A percentile compares a stretch with the other conserved stretches of the same genome.
These are phyloP conservation scores for Porites australiensis DNA, from an alignment of 64 coral and sea anemone species.

Conservation along the genomic window DNA sequence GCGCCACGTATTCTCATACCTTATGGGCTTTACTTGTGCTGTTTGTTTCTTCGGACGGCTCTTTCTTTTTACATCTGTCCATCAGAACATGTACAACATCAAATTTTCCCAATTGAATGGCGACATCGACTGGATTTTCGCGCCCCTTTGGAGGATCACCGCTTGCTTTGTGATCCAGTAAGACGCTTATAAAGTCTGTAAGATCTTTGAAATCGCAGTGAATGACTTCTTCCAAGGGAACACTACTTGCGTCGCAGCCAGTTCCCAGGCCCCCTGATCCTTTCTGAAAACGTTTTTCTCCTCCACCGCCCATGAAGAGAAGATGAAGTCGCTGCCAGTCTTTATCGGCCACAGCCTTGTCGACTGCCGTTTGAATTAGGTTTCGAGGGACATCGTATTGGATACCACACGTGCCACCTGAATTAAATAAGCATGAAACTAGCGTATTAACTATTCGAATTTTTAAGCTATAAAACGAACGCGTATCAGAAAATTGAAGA, in stretches of 20 bases:
- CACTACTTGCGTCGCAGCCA: constrained; percentile 46
- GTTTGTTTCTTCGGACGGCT: background rate
- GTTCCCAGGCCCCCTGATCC: constrained; percentile 26
- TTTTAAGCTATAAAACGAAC: too few species aligned
- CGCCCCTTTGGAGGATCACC: background rate
- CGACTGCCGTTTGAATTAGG: constrained; percentile 10
- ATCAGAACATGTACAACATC: constrained; percentile 13
- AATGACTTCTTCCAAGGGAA: constrained; percentile 21
- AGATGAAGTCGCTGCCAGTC: constrained; percentile 56
- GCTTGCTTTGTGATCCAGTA: constrained; percentile 43
- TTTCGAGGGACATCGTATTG: constrained; percentile 23
- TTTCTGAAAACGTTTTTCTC: background rate
- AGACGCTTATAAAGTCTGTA: background rate
- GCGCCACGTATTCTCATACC: too few species aligned
- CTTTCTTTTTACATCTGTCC: background rate
- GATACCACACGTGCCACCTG: constrained; percentile 38
- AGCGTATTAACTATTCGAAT: too few species aligned
- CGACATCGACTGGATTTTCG: constrained; percentile 2
- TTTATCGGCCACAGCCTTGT: constrained; percentile 3
- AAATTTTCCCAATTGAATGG: constrained; percentile 34
- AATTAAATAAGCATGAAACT: background rate
- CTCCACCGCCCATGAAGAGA: constrained; percentile 38
- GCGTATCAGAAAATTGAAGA: too few species aligned
- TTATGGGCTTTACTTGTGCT: background rate
- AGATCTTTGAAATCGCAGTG: background rate